Conservation (phyloP, 2,797 vertebrate species). For the Darevskia nairensis region DNA sequence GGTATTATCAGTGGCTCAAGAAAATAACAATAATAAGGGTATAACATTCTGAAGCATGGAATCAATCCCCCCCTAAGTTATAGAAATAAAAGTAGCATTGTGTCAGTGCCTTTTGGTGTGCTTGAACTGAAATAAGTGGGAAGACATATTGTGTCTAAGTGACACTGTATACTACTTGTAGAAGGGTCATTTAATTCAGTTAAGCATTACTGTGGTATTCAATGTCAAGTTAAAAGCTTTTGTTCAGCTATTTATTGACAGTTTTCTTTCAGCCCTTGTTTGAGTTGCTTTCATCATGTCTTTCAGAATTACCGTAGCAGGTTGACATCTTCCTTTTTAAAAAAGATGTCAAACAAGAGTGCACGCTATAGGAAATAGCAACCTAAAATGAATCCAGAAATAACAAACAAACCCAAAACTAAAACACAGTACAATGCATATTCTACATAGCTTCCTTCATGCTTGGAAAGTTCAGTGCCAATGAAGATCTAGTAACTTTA, state of each 20-base stretch:
- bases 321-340: neutral
- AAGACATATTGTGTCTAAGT: neutral
- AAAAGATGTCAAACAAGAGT: conserved; percentile 4
- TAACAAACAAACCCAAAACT: neutral
- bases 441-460: neutral
- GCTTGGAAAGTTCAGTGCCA: conserved; percentile 1
- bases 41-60: neutral
- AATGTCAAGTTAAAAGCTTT: conserved; percentile 2
- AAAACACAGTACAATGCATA: neutral
- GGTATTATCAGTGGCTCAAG: neutral
- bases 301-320: neutral
- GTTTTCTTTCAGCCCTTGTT: neutral
- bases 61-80: conserved; percentile 19
- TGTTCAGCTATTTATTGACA: neutral
- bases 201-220: conserved; percentile 7
- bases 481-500: conserved; percentile 17
- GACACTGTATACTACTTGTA: conserved; percentile 6
- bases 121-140: conserved; percentile 3
- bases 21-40: neutral
- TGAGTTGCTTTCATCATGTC: neutral
- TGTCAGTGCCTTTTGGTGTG: neutral
- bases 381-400: conserved; percentile 23
- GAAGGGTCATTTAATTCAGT: conserved; percentile 28
- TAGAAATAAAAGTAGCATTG: conserved; percentile 39
- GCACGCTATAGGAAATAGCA: neutral